These are phyloP conservation scores for Aurelia sp. DNA, from an alignment of 30 jellyfish, hydroid and myxozoan genomes.

Conservation along the genomic window DNA sequence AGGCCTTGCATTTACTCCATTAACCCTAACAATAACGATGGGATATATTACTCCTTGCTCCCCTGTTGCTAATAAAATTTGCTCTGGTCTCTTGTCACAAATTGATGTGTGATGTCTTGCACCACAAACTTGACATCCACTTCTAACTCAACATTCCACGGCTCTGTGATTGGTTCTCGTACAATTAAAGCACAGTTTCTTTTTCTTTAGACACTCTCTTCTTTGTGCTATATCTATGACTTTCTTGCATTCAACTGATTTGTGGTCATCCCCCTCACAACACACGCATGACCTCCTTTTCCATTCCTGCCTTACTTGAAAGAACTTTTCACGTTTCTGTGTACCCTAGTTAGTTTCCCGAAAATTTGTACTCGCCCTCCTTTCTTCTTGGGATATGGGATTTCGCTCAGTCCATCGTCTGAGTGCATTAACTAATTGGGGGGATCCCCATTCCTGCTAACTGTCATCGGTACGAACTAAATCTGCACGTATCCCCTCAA, in stretches of 20 bases:
- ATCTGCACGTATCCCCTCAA: conserved; percentile 56
- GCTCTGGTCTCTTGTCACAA: conserved; percentile 25
- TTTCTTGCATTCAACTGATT: no score
- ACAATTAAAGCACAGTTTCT: not conserved
- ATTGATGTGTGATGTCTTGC: conserved; percentile 56
- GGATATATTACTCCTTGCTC: conserved; percentile 44
- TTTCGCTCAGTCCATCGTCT: no score
- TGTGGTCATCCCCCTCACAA: no score
- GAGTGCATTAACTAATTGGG: conserved; percentile 37
- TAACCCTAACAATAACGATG: conserved; percentile 36
- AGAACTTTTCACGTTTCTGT: no score
- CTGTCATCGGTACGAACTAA: conserved; percentile 55
- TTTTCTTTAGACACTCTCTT: no score
- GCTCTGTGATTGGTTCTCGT: no score
- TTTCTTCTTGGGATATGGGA: no score
- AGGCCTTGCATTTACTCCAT: conserved; percentile 58
- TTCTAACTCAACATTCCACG: conserved; percentile 14
- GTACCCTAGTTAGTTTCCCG: no score
- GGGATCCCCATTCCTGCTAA: conserved; percentile 55
- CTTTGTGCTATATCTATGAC: no score
- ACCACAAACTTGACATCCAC: conserved; percentile 40
- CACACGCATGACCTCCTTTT: no score
- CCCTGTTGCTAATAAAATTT: conserved; percentile 14
- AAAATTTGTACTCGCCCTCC: no score
- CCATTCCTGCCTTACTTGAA: no score